Evolutionary conservation across 2,888 invertebrate species (phyloP), one percentile per base, ranked within the genome.

Genomic region (Oxycera nigricornis): DNA sequence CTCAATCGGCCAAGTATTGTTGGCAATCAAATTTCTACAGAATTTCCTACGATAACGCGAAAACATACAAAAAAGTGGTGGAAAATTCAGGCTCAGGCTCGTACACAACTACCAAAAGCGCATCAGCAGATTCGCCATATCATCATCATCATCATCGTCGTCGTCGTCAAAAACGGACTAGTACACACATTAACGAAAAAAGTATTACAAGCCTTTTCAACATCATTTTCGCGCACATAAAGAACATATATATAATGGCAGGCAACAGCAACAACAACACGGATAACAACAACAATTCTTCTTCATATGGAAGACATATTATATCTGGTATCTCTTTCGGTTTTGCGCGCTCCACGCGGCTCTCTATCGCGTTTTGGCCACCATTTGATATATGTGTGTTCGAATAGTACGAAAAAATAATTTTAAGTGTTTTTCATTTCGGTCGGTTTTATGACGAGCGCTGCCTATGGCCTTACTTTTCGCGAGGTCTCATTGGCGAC

Each of bases 351-450:
- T 70, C 24, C 52, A n/a, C 17, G 68, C 70, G 22, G 22, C 55
- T 30, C 55, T 31, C 70, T 26, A 31, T 70, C 70, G 31, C 70
- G 24, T 50, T 68, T 50, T 50, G 65, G 39, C 65, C 22, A 65
- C 28, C 46, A 22, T 52, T 55, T 52, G 70, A 55, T 70, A 70
- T 52, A 70, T 70, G 70, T 70, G 52, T 55, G 65, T 41, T 24
- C 39, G 65, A 65, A 65, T 65, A 65, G 65, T 24, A 65, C 39
- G 65, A 39, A 65, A 65, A 39, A 70, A 52, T 52, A 55, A 35
- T 70, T 70, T 52, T 52, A 70, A 70, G 70, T 70, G 70, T 70
- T 70, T 52, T 52, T 52, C 52, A 70, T 67, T 70, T 70, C 70
- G 52, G 70, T 52, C 52, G 52, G 52, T 55, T 68, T 50, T 68